phyloP scores from a whole-genome alignment of 1,140 invertebrate genomes.

The Arion vulgaris region DNA sequence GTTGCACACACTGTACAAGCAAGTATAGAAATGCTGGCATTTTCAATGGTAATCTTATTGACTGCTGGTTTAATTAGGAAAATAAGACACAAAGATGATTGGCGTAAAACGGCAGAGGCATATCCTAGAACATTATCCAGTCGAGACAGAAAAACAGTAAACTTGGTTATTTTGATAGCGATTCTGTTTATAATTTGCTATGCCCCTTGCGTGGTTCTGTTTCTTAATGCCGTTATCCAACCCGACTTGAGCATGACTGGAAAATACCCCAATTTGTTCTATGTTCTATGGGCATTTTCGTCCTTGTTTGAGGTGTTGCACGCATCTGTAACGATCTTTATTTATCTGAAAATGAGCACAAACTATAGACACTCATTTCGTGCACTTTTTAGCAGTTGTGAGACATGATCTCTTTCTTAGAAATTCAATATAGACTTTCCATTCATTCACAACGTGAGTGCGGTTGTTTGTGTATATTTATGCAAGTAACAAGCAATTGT shows the following conservation, averaged over 20 bases:
- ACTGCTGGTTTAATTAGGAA: not conserved
- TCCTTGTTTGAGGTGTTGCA: not conserved
- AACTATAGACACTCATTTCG: not conserved
- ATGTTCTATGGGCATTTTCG: not conserved
- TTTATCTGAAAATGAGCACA: conserved; percentile 3
- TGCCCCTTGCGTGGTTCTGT: not conserved
- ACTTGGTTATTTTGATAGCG: not conserved
- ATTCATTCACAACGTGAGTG: no score
- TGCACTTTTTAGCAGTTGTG: not conserved
- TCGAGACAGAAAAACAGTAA: not conserved
- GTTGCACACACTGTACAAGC: not conserved
- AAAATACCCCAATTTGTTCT: not conserved
- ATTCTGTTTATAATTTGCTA: not conserved
- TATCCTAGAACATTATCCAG: not conserved
- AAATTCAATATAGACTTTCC: no score
- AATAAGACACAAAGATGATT: not conserved
- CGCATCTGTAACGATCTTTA: not conserved
- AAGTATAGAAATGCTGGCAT: not conserved
- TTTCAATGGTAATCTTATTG: not conserved
- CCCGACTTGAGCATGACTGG: not conserved
- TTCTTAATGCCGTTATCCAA: not conserved
- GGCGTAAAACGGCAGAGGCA: not conserved
- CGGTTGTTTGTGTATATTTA: no score
- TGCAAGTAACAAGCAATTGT: no score
- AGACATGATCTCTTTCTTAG: not conserved